These are phyloP conservation scores for Mungos mungo DNA, from an alignment of 2,113 vertebrate genomes.

Conservation along the genomic window DNA sequence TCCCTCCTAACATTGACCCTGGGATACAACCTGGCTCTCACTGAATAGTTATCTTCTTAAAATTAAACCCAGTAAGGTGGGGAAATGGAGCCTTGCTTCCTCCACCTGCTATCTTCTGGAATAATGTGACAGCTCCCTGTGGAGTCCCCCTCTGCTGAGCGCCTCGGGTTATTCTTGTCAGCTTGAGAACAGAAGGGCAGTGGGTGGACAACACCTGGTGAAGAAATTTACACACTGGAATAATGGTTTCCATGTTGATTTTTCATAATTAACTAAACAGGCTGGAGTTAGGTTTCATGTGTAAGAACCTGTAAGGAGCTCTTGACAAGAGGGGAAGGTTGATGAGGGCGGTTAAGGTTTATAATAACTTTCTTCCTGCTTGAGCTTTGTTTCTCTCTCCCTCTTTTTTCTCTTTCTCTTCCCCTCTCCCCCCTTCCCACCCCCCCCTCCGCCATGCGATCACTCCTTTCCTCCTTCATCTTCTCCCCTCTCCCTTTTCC, in stretches of 20 bases:
- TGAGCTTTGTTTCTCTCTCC: not conserved
- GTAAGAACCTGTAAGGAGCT: slow-evolving; percentile 55
- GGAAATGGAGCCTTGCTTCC: not conserved
- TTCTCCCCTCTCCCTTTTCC: not conserved
- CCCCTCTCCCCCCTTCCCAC: not conserved
- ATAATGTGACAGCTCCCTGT: slow-evolving; percentile 39
- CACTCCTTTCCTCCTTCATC: not conserved
- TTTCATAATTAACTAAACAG: slow-evolving; percentile 79
- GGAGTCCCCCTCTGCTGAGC: not conserved
- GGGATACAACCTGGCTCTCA: not conserved
- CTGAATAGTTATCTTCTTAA: not conserved
- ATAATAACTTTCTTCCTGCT: not conserved
- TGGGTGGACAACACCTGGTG: slow-evolving; percentile 74
- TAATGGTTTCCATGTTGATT: slow-evolving; percentile 79
- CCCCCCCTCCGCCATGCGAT: fast-evolving
- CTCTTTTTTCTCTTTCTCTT: not conserved
- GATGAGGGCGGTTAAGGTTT: slow-evolving; percentile 42
- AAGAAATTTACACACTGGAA: slow-evolving; percentile 72
- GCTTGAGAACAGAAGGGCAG: slow-evolving; percentile 63
- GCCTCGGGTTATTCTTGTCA: slow-evolving; percentile 59
- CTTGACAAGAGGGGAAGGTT: slow-evolving; percentile 64
- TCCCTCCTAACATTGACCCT: not conserved
- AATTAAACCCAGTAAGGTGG: not conserved
- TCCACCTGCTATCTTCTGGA: slow-evolving; percentile 51
- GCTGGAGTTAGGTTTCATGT: slow-evolving; percentile 71